Evolutionary conservation across 1,140 invertebrate species (phyloP), one percentile per base, ranked within the genome.

Genomic region (Eurosta solidaginis): DNA sequence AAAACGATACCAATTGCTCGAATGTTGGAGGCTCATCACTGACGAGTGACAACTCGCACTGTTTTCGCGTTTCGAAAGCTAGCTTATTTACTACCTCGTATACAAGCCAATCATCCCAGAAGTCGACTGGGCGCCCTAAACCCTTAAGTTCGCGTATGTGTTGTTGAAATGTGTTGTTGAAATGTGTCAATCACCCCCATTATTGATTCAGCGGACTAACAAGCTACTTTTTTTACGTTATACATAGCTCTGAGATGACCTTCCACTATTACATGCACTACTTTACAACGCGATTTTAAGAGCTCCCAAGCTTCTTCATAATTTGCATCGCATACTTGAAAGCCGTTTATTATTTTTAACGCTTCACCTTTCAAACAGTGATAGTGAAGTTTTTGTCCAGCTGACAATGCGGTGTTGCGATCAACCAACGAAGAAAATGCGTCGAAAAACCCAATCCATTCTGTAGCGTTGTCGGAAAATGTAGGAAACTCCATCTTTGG

Each of bases 21-120:
- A 74, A 40, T 14, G 68, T 40, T 14, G 68, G 68, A 22, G 40
- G 29, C 17, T 29, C 27, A 12, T 74, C 29, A 36, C 4, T 40
- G 17, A 20, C 36, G 25, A 74, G 68, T 42, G 68, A 42, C 17
- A 74, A 22, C 40, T 74, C 33, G 25, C 68, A 74, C 36, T 74
- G 68, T 29, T 74, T 74, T 12, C 68, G 27, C 10, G 68, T 42
- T 42, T 74, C 68, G 36, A 36, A 74, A 20, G 29, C 10, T 6
- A 74, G 68, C 68, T 74, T 74, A 42, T 33, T 36, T 29, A 42
- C n/a, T n/a, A n/a, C n/a, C n/a, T n/a, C n/a, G n/a, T n/a, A n/a
- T n/a, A n/a, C n/a, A n/a, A n/a, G n/a, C 27, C 68, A 74, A 42
- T 74, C 68, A 22, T 74, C 68, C 27, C 36, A 74, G 36, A 74